Conservation (phyloP, 1,140 invertebrate species). For the Mya arenaria region DNA sequence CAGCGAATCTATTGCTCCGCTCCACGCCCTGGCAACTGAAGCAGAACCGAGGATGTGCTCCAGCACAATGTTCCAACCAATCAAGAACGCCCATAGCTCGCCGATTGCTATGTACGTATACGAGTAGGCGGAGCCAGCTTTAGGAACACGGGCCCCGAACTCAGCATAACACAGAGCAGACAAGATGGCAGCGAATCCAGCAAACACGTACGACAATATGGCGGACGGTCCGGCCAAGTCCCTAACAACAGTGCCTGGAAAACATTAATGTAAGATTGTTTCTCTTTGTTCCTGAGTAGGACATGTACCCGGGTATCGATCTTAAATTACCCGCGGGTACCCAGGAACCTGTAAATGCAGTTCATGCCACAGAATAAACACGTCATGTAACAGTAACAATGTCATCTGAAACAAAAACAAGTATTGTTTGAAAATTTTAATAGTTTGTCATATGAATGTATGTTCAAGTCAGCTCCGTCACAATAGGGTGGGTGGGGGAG, state of each 20-base stretch:
- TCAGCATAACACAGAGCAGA: conserved; percentile 96
- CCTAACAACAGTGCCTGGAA: conserved; percentile 93
- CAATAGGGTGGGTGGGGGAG: too few relatives aligned
- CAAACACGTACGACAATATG: conserved; percentile 89
- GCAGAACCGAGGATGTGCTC: conserved; percentile 85
- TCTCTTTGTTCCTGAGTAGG: too few relatives aligned
- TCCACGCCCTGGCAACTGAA: conserved; percentile 95
- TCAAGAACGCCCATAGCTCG: conserved; percentile 76
- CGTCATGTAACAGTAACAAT: too few relatives aligned
- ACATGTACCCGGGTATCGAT: too few relatives aligned
- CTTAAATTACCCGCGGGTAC: too few relatives aligned
- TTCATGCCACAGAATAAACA: too few relatives aligned
- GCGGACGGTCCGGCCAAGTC: conserved; percentile 94
- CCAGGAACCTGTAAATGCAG: too few relatives aligned
- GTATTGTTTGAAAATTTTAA: too few relatives aligned
- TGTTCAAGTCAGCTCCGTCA: too few relatives aligned
- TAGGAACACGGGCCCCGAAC: conserved; percentile 88
- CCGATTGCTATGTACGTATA: conserved; percentile 79
- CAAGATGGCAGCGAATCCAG: conserved; percentile 92
- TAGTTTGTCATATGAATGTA: too few relatives aligned
- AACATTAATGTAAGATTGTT: conserved; percentile 85
- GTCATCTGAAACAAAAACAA: too few relatives aligned
- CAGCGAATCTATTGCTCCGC: conserved; percentile 94
- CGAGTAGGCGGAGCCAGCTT: conserved; percentile 78
- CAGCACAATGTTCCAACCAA: conserved; percentile 81